A percentile compares a stretch with the other conserved stretches of the same genome.
Evolutionary conservation across 2,888 invertebrate species (phyloP).

Genomic region (Drosophila greeni): DNA sequence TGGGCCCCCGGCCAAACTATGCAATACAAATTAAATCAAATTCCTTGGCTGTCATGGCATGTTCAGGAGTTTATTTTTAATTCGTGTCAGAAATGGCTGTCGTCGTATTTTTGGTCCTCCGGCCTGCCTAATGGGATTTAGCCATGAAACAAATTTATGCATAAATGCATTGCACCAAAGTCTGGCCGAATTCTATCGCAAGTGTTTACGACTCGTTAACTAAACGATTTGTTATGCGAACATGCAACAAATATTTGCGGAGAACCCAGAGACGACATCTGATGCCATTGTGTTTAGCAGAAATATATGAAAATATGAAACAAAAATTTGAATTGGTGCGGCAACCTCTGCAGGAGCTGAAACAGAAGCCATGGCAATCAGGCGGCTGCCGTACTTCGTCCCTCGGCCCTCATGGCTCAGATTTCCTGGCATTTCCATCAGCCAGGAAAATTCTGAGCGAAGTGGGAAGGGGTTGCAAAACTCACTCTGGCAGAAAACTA

Average conservation of each 20-base stretch:
- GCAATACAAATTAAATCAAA: constrained; percentile 7
- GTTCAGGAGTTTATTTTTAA: constrained; percentile 23
- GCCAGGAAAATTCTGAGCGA: constrained; percentile 12
- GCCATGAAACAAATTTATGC: constrained; percentile 19
- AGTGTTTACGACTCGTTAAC: constrained; percentile 41
- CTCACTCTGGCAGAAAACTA: constrained; percentile 34
- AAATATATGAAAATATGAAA: constrained; percentile 54
- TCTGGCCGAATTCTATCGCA: constrained; percentile 34
- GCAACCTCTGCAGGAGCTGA: constrained; percentile 30
- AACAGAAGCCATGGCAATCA: constrained; percentile 44
- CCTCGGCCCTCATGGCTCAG: constrained; percentile 9
- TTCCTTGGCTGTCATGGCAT: constrained; percentile 2
- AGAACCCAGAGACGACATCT: constrained; percentile 20
- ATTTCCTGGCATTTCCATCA: constrained; percentile 18
- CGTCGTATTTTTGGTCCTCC: background rate
- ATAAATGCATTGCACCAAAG: constrained; percentile 20
- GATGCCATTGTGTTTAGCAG: constrained; percentile 53
- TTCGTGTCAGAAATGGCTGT: constrained; percentile 11
- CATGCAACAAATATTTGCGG: constrained; percentile 28
- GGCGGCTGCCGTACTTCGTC: constrained; percentile 1
- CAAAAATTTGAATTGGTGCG: constrained; percentile 52
- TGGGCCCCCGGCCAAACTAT: background rate
- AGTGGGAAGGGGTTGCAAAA: background rate
- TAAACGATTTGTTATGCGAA: constrained; percentile 28
- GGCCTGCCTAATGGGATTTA: constrained; percentile 23